phyloP scores from a whole-genome alignment of 2,113 vertebrate genomes.

The Carollia perspicillata region DNA sequence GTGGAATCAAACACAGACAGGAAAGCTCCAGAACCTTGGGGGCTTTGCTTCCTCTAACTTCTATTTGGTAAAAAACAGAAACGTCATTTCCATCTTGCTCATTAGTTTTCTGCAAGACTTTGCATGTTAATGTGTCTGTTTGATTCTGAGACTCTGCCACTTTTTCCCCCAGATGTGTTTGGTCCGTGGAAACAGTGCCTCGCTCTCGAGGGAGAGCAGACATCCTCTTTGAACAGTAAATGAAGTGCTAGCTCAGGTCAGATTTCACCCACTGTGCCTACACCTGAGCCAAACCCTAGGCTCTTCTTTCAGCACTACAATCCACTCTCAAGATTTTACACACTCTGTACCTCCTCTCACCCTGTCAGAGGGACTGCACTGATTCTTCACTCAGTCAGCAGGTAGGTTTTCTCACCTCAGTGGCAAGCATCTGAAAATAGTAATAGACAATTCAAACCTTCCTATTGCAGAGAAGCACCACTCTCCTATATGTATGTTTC shows the following conservation, averaged over 20 bases:
- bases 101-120: neutral
- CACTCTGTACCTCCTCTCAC: neutral
- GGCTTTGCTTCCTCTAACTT: neutral
- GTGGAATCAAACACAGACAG: neutral
- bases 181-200: neutral
- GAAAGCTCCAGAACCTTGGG: neutral
- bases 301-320: neutral
- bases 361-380: neutral
- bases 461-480: neutral
- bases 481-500: neutral
- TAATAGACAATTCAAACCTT: constrained; percentile 4
- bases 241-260: neutral
- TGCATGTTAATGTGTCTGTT: neutral
- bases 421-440: neutral
- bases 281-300: neutral
- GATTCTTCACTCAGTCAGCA: constrained; percentile 16
- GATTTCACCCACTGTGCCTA: neutral
- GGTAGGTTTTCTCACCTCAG: constrained; percentile 30
- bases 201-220: neutral
- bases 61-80: neutral
- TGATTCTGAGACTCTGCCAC: neutral
- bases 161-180: neutral
- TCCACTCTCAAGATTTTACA: neutral
- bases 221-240: constrained; percentile 25
- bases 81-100: neutral